These are phyloP conservation scores for Antheraea mylitta DNA, from an alignment of 1,140 invertebrate genomes.

Conservation along the genomic window DNA sequence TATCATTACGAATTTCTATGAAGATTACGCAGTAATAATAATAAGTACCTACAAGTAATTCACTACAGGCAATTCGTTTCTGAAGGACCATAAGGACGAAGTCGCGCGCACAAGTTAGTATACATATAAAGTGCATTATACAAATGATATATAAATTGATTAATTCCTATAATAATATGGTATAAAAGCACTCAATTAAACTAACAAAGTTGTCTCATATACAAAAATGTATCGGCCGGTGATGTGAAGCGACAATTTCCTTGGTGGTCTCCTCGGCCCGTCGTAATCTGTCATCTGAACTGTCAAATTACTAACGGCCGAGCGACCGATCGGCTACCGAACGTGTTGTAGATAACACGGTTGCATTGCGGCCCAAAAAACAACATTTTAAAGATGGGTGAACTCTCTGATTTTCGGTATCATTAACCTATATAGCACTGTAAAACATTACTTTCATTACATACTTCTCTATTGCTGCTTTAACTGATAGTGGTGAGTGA, in stretches of 20 bases:
- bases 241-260: constrained; percentile 52
- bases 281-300: constrained; percentile 75
- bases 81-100: too few relatives aligned
- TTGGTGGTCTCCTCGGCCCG: constrained; percentile 61
- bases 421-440: too few relatives aligned
- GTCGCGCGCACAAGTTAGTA: too few relatives aligned
- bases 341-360: constrained; percentile 70
- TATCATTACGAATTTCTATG: too few relatives aligned
- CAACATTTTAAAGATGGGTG: neutral
- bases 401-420: neutral
- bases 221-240: constrained; percentile 65
- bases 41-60: too few relatives aligned
- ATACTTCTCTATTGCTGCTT: too few relatives aligned
- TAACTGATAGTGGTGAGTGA: too few relatives aligned
- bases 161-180: constrained; percentile 8
- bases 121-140: too few relatives aligned
- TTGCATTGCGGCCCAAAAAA: constrained; percentile 38
- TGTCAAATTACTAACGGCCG: constrained; percentile 77
- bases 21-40: too few relatives aligned
- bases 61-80: too few relatives aligned
- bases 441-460: too few relatives aligned
- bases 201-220: constrained; percentile 56
- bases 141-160: neutral
- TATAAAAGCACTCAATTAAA: constrained; percentile 49
- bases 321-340: constrained; percentile 73